These are phyloP conservation scores for Linnaemya tessellans DNA, from an alignment of 2,888 invertebrate genomes.

Conservation along the genomic window DNA sequence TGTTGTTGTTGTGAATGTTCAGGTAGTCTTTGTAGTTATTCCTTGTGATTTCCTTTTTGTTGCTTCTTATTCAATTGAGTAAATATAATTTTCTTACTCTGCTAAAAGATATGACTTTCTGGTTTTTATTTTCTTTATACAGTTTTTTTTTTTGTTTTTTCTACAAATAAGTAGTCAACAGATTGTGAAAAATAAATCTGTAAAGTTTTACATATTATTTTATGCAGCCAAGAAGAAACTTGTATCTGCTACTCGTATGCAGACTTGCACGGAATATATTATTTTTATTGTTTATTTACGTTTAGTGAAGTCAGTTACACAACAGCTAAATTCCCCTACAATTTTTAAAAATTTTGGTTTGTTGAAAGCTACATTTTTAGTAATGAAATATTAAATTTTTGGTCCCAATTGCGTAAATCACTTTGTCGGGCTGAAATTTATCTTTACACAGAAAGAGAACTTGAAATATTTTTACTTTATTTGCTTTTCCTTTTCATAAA, in stretches of 20 bases:
- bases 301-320: too few relatives aligned
- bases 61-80: slow-evolving; percentile 45
- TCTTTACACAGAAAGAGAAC: too few relatives aligned
- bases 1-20: neutral
- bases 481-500: too few relatives aligned
- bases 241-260: neutral
- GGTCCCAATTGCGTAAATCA: too few relatives aligned
- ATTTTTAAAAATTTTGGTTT: too few relatives aligned
- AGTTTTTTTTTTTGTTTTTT: neutral
- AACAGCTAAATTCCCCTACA: too few relatives aligned
- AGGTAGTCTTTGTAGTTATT: slow-evolving; percentile 6
- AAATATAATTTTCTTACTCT: slow-evolving; percentile 49
- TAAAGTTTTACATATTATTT: neutral
- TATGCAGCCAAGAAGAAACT: neutral
- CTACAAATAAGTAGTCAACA: slow-evolving; percentile 32
- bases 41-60: slow-evolving; percentile 23
- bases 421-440: too few relatives aligned
- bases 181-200: slow-evolving; percentile 5
- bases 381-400: too few relatives aligned
- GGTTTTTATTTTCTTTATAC: neutral
- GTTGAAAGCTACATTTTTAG: too few relatives aligned
- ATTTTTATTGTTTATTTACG: neutral
- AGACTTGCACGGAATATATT: neutral
- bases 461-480: too few relatives aligned
- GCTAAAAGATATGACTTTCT: slow-evolving; percentile 19